phyloP scores from a whole-genome alignment of 2,888 invertebrate genomes.

The Schizotus pectinicornis region DNA sequence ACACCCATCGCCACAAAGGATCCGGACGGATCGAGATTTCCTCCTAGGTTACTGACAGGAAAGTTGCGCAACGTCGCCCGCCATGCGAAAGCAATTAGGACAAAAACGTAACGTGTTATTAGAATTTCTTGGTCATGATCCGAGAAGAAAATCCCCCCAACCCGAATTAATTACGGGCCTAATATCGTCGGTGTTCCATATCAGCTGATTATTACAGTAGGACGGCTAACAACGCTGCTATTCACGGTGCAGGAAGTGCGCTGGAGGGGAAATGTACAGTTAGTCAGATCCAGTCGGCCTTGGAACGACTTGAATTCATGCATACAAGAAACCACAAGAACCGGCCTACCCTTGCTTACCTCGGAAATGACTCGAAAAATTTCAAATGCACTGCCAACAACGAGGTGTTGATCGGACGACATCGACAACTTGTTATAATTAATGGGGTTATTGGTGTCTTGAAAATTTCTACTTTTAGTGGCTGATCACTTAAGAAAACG shows the following conservation, averaged over 20 bases:
- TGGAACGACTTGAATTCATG: slow-evolving; percentile 32
- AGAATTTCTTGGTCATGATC: no score
- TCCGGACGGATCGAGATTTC: no score
- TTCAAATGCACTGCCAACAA: not conserved
- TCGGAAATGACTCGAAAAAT: not conserved
- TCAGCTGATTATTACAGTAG: slow-evolving; percentile 30
- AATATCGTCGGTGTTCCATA: slow-evolving; percentile 5
- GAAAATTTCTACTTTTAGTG: no score
- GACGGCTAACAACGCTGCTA: slow-evolving; percentile 14
- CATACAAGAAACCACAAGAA: slow-evolving; percentile 1
- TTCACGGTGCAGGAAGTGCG: slow-evolving; percentile 29
- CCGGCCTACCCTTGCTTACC: slow-evolving; percentile 1
- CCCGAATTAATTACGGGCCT: no score
- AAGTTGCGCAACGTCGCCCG: not conserved
- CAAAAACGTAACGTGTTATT: not conserved
- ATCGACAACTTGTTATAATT: no score
- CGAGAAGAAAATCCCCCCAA: no score
- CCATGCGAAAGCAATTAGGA: not conserved
- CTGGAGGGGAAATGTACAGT: slow-evolving; percentile 42
- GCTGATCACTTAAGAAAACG: no score
- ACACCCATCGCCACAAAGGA: not conserved
- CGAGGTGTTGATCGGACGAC: no score
- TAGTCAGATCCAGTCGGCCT: slow-evolving; percentile 44
- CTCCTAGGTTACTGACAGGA: not conserved
- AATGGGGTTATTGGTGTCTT: no score